Conservation (phyloP, 2,797 vertebrate species). For the Coranthus polyacanthus region DNA sequence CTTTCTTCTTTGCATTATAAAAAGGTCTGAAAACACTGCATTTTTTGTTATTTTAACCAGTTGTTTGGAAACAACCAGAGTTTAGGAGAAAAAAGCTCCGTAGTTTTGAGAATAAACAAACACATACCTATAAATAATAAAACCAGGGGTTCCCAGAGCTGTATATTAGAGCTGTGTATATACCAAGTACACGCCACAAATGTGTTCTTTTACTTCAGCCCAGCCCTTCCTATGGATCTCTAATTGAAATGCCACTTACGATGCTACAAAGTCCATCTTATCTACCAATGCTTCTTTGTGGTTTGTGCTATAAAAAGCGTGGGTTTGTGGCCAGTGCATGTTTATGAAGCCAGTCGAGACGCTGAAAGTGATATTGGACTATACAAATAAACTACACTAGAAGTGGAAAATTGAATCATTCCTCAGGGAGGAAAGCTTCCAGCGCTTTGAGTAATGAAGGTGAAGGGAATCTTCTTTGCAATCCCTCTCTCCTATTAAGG, state of each 20-base stretch:
- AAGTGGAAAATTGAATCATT: conserved; percentile 39
- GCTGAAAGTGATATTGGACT: not conserved
- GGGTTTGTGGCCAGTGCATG: conserved; percentile 19
- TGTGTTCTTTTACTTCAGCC: too few relatives aligned
- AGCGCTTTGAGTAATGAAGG: conserved; percentile 10
- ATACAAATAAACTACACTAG: conserved; percentile 53
- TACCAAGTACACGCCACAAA: too few relatives aligned
- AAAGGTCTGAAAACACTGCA: too few relatives aligned
- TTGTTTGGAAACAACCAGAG: too few relatives aligned
- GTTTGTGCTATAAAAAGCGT: not conserved
- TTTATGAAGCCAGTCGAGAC: not conserved
- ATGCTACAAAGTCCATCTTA: not conserved
- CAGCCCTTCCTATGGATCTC: not conserved
- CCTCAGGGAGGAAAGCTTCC: not conserved
- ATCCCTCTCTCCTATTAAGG: conserved; percentile 26
- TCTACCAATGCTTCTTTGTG: not conserved
- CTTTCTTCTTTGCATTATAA: too few relatives aligned
- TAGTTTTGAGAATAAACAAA: too few relatives aligned
- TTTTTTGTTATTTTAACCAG: too few relatives aligned
- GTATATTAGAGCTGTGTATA: too few relatives aligned
- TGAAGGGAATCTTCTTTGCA: conserved; percentile 19
- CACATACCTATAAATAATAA: too few relatives aligned
- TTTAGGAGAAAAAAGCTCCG: too few relatives aligned
- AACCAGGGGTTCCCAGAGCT: too few relatives aligned
- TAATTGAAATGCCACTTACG: not conserved